Evolutionary conservation across 2,888 invertebrate genomes (phyloP).

Genomic region (Drosophila differens): DNA sequence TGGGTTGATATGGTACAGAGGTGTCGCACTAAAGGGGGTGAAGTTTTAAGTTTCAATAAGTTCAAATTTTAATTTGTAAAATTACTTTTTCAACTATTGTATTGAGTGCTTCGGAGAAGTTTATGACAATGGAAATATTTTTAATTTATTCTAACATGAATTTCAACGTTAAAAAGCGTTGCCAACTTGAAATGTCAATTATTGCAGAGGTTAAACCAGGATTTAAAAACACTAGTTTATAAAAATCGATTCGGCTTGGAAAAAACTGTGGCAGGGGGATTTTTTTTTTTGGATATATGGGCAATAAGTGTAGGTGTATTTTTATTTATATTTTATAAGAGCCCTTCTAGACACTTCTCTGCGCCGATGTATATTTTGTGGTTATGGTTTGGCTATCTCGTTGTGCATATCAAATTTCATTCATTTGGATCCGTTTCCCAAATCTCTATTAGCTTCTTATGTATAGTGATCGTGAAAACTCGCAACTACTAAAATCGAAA

Average conservation of each 20-base stretch:
- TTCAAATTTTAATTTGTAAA: background rate
- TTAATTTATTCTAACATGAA: too few relatives aligned
- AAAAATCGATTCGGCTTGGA: background rate
- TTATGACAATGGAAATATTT: background rate
- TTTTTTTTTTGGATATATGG: background rate
- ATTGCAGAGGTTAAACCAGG: background rate
- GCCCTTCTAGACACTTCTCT: constrained; percentile 41
- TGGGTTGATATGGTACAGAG: constrained; percentile 31
- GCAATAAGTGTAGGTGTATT: background rate
- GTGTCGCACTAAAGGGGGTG: constrained; percentile 7
- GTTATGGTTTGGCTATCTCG: constrained; percentile 61
- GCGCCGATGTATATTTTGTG: constrained; percentile 48
- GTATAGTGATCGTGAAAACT: constrained; percentile 61
- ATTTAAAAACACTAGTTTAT: background rate
- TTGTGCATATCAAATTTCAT: constrained; percentile 79
- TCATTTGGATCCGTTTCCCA: constrained; percentile 73
- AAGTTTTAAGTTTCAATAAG: background rate
- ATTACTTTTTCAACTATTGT: background rate
- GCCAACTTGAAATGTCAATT: background rate
- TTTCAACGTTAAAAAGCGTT: background rate
- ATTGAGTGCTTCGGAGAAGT: background rate
- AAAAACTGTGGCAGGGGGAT: background rate
- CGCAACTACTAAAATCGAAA: constrained; percentile 73
- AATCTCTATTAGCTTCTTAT: constrained; percentile 40
- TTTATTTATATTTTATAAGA: constrained; percentile 2